Conservation (phyloP, 2,797 vertebrate species). For the Lemur catta region DNA sequence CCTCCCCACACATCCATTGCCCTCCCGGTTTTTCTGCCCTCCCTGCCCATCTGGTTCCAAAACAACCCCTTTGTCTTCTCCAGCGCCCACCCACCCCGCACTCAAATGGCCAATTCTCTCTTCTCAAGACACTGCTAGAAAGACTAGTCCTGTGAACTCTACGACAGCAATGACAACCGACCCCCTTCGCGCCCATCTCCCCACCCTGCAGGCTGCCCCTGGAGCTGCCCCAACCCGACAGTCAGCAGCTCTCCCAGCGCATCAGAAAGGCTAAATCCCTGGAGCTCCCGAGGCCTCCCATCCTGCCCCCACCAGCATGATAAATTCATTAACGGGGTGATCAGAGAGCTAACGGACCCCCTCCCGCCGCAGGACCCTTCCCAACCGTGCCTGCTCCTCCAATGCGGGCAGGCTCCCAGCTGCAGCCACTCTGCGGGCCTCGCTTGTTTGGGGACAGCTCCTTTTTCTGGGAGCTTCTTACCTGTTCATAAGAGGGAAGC, state of each 20-base stretch:
- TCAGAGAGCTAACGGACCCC: slow-evolving; percentile 80
- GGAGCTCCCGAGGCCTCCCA: background rate
- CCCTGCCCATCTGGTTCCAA: background rate
- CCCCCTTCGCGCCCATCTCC: background rate
- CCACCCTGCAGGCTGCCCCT: background rate
- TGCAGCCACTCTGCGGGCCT: slow-evolving; percentile 1
- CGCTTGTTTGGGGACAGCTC: slow-evolving; percentile 29
- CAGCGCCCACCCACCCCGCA: background rate
- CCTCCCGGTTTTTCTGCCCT: background rate
- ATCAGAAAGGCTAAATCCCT: background rate
- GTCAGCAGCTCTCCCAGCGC: background rate
- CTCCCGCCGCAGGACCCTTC: slow-evolving; percentile 63
- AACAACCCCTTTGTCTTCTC: background rate
- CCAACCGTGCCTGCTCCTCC: slow-evolving; percentile 70
- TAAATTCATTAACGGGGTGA: slow-evolving; percentile 81
- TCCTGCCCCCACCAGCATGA: background rate
- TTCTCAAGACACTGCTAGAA: background rate
- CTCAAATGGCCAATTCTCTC: background rate
- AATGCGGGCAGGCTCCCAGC: slow-evolving; percentile 52
- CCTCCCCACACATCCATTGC: no score
- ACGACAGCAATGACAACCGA: no score
- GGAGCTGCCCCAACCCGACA: background rate
- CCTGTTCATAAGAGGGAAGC: slow-evolving; percentile 63
- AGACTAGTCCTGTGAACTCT: background rate
- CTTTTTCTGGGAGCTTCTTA: slow-evolving; percentile 73